phyloP scores from a whole-genome alignment of 2,797 vertebrate species.

The Sarcophilus harrisii region DNA sequence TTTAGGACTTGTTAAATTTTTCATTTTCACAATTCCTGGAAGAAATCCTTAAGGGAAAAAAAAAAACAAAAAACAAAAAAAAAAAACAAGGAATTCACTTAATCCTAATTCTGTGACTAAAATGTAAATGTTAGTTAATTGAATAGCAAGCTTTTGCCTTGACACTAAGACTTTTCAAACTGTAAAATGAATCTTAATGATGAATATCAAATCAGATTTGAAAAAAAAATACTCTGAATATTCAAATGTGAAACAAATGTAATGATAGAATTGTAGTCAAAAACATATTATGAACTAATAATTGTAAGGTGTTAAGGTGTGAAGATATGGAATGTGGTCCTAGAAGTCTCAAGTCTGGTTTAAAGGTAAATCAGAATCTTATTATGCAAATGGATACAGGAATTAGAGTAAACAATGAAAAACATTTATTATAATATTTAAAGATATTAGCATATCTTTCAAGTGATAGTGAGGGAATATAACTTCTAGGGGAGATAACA shows the following conservation, averaged over 20 bases:
- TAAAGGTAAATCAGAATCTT: slow-evolving; percentile 10
- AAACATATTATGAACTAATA: slow-evolving; percentile 49
- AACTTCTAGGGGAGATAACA: no score
- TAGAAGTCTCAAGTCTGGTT: slow-evolving; percentile 25
- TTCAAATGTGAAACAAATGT: neutral
- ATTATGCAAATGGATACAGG: slow-evolving; percentile 48
- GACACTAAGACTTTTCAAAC: slow-evolving; percentile 19
- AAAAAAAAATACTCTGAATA: neutral
- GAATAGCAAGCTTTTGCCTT: slow-evolving; percentile 43
- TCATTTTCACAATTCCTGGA: neutral
- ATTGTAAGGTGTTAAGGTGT: neutral
- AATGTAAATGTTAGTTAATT: slow-evolving; percentile 52
- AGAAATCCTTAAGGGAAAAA: neutral
- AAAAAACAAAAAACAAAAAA: neutral
- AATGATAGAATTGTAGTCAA: neutral
- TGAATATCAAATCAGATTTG: neutral
- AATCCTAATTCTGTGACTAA: neutral
- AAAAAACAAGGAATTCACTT: neutral
- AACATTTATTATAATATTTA: slow-evolving; percentile 68
- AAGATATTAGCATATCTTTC: neutral
- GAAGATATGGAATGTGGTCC: neutral
- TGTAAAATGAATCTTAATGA: neutral
- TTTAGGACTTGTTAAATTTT: slow-evolving; percentile 17
- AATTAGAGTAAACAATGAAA: slow-evolving; percentile 61
- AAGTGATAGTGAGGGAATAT: no score